Evolutionary conservation across 2,113 vertebrate genomes (phyloP), one percentile per base, ranked within the genome.

Genomic region (Pachypanchax playfairii): DNA sequence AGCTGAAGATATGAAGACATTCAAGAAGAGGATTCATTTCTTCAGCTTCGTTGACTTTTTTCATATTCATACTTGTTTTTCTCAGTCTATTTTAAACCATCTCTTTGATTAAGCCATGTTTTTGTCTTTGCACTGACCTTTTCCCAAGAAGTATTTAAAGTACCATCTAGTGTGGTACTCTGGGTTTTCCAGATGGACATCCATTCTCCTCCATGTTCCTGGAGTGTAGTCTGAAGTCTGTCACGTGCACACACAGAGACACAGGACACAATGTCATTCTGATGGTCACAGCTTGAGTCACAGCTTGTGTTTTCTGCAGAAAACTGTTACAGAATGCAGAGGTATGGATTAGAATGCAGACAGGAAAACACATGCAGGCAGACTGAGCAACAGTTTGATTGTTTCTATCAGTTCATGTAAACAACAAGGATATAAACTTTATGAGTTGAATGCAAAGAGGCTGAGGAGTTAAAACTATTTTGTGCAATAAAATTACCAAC

Each of bases 91-190:
- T 55, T 63, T 41, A 50, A 46, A 47, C 66, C 21, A 18, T 28
- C 52, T 48, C 24, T 54, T 21, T 72, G 38, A 46, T 28, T 54
- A 26, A 55, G 28, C n/a, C 36, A 6, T 50, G 31, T 29, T 15
- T 50, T 2, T 20, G 20, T 49, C 38, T 64, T 43, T 59, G 58
- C 53, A 82, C 80, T 90, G 90, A 99, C 97, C 97, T 98, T 98
- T 98, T 86, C 97, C 97, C 86, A 99, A 92, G 83, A 99, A 98
- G 86, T 99, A 99, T 81, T 96, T 99, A 86, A 98, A 98, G 85
- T 95, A 99, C 97, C 97, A 98, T 92, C 97, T 94, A 73, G 97
- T 98, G 84, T 99, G 96, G 90, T 96, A 98, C 56, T 98, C 97
- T 8, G 97, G 97, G 81, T 99, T 99, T 91, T 99, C 97, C 91